Evolutionary conservation across 2,797 vertebrate genomes (phyloP), one percentile per base, ranked within the genome.

Genomic region (Centroberyx gerrardi): DNA sequence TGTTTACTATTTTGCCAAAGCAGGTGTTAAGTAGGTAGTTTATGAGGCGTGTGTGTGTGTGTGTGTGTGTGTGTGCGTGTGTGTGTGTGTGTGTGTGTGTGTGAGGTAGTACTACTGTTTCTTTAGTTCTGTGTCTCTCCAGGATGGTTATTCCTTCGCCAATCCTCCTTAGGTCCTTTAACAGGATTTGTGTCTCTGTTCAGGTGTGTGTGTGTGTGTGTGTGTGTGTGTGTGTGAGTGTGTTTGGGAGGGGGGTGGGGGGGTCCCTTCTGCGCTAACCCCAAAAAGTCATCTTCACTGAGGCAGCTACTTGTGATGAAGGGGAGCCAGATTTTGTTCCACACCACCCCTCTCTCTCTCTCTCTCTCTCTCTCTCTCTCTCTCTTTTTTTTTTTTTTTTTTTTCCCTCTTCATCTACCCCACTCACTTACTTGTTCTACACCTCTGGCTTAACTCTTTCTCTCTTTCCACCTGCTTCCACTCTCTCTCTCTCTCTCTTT

Each of bases 261-360:
- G 61, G 55, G 77, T 89, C 87, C 81, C 86, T 73, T 68, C 82
- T 90, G 87, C 76, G 82, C 85, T 92, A 92, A 92, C 91, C 90
- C 81, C 88, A 92, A 93, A 92, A 88, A 93, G 91, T 94, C 90
- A 92, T 84, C 87, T 88, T 92, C 76, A 85, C 64, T 89, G 73
- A 90, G 72, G 76, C 79, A 82, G 76, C 78, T 78, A 18, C 76
- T 64, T n/a, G 71, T 91, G 87, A 90, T 92, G 81, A 90, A 88
- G 85, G 67, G 78, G 77, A 81, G 65, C 74, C 74, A 70, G 74
- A 85, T 80, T 87, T 85, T 77, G 78, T 84, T 87, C 75, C 78
- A 83, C 64, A 44, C 82, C 76, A 81, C 66, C 67, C 76, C 69
- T 62, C 82, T 70, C 76, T 61, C 64, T 46, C 44, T 59, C 56